Evolutionary conservation across 2,888 invertebrate genomes (phyloP).

Genomic region (Creontiades dilutus): DNA sequence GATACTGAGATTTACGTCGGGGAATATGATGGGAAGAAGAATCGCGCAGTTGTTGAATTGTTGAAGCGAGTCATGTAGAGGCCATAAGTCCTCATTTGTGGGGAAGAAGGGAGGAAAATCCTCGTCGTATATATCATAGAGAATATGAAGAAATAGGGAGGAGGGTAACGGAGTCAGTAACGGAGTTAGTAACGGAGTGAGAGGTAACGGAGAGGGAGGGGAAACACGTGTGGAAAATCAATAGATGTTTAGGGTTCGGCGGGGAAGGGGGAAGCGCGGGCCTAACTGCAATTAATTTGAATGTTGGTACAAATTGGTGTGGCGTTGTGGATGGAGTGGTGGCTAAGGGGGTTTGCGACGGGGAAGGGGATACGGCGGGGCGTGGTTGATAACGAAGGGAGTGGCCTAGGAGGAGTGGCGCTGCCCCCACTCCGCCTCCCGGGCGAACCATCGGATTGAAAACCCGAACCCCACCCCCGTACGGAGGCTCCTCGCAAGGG

Average conservation of each 20-base stretch:
- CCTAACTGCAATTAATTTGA: conserved; percentile 73
- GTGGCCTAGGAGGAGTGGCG: conserved; percentile 59
- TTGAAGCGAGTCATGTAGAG: conserved; percentile 70
- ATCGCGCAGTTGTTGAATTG: conserved; percentile 65
- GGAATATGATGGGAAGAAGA: conserved; percentile 49
- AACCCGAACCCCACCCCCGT: not conserved
- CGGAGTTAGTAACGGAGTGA: conserved; percentile 54
- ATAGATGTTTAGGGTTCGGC: conserved; percentile 63
- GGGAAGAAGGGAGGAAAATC: conserved; percentile 53
- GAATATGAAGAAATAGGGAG: conserved; percentile 64
- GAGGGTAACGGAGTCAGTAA: conserved; percentile 36
- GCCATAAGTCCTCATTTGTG: conserved; percentile 70
- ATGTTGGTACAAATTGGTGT: conserved; percentile 74
- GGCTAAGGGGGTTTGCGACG: conserved; percentile 12
- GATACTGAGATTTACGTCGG: conserved; percentile 52
- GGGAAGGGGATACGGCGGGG: conserved; percentile 58
- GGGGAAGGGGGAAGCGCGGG: conserved; percentile 48
- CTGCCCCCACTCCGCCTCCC: conserved; percentile 31
- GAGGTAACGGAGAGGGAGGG: conserved; percentile 54
- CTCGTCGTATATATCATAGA: conserved; percentile 53
- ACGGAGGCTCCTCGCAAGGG: not conserved
- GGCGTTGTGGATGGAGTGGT: not conserved
- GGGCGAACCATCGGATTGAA: not conserved
- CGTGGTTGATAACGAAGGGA: conserved; percentile 60
- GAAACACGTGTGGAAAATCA: conserved; percentile 72